Percentiles rank a stretch among this genome's conserved stretches.
Conservation (phyloP, 2,888 invertebrate genomes). For the Ophion obscuratus region DNA sequence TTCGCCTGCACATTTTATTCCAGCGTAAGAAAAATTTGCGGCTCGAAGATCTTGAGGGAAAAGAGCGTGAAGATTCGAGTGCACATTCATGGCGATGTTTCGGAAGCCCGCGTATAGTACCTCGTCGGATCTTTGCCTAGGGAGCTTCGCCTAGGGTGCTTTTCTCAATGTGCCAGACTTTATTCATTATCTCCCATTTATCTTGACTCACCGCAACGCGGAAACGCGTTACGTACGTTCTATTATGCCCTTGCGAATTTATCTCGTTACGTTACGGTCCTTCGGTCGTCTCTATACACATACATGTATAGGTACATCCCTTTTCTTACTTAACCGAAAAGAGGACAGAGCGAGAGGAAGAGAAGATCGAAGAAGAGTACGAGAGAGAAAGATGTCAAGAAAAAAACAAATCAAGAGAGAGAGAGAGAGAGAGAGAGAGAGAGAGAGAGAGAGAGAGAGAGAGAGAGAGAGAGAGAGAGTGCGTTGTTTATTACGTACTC, state of each 20-base stretch:
- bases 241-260: constrained; percentile 31
- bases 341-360: no score
- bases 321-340: no score
- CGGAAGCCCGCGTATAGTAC: background rate
- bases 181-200: constrained; percentile 16
- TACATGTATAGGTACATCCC: background rate
- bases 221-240: constrained; percentile 25
- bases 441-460: no score
- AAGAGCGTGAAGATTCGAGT: constrained; percentile 55
- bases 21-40: background rate
- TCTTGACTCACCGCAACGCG: constrained; percentile 3
- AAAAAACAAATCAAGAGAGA: no score
- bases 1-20: background rate
- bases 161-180: constrained; percentile 11
- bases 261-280: constrained; percentile 30
- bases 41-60: constrained; percentile 33
- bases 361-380: no score
- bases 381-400: no score
- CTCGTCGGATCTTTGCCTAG: constrained; percentile 5
- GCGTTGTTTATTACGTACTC: no score
- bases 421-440: no score
- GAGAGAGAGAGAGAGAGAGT: no score
- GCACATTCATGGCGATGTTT: background rate
- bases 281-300: constrained; percentile 13
- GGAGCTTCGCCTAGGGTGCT: background rate